A percentile compares a stretch with the other conserved stretches of the same genome.
Conservation (phyloP, 1,140 invertebrate species). For the Heliconius eleuchia region DNA sequence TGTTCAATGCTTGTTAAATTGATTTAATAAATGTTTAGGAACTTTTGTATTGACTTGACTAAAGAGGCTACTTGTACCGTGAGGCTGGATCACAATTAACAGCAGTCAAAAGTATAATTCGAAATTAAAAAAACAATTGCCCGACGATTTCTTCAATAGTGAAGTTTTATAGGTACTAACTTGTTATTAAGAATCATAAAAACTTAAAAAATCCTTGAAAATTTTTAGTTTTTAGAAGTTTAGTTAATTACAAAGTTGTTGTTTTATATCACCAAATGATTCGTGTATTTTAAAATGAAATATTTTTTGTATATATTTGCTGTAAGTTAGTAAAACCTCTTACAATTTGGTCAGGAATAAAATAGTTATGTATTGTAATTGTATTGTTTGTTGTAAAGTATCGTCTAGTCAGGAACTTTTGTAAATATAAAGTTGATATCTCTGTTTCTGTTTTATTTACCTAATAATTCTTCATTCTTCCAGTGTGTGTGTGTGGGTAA, state of each 20-base stretch:
- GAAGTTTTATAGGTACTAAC: too few species aligned
- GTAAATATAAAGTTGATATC: background rate
- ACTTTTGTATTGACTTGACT: background rate
- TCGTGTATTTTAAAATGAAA: background rate
- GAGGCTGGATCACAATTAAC: background rate
- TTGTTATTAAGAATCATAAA: too few species aligned
- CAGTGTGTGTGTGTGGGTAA: too few species aligned
- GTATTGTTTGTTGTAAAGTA: conserved; percentile 1
- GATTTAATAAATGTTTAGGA: background rate
- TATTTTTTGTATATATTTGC: background rate
- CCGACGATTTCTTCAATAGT: too few species aligned
- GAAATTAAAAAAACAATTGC: background rate
- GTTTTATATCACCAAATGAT: background rate
- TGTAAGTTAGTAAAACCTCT: background rate
- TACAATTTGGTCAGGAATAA: background rate
- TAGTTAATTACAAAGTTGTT: background rate
- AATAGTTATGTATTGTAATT: background rate
- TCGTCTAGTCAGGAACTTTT: background rate
- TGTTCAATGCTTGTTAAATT: background rate
- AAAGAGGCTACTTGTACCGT: background rate
- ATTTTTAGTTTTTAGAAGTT: background rate
- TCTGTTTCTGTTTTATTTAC: background rate
- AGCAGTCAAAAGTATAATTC: background rate
- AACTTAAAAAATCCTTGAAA: background rate
- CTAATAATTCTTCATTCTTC: background rate